phyloP scores from a whole-genome alignment of 2,113 vertebrate species.

The Corythoichthys haematopterus region DNA sequence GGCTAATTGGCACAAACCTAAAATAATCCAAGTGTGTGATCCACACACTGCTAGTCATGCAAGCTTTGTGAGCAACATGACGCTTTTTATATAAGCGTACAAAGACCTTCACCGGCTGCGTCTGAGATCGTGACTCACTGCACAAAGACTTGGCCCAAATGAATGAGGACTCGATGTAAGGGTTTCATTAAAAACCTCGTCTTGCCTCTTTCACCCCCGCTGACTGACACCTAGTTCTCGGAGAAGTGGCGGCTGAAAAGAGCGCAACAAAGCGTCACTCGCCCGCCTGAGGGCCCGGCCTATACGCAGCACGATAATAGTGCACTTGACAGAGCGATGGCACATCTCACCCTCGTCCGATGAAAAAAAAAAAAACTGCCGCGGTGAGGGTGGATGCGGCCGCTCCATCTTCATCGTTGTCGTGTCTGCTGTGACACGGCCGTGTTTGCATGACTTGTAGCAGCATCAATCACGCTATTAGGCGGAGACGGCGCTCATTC shows the following conservation, averaged over 20 bases:
- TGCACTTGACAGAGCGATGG: conserved; percentile 14
- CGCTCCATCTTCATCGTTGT: conserved; percentile 50
- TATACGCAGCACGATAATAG: conserved; percentile 11
- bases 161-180: conserved; percentile 33
- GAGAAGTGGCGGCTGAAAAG: background rate
- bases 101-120: background rate
- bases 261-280: background rate
- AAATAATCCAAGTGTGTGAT: background rate
- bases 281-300: conserved; percentile 1
- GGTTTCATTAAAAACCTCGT: conserved; percentile 40
- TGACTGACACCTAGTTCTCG: conserved; percentile 31
- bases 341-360: conserved; percentile 28
- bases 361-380: conserved; percentile 4
- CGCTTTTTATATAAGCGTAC: background rate
- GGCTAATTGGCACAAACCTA: background rate
- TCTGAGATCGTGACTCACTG: conserved; percentile 31
- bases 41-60: background rate
- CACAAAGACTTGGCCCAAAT: conserved; percentile 43
- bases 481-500: background rate
- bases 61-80: background rate
- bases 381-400: background rate
- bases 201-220: conserved; percentile 19
- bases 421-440: conserved; percentile 51
- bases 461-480: conserved; percentile 55
- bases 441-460: conserved; percentile 54